phyloP scores from a whole-genome alignment of 2,888 invertebrate species.

The Diloba caeruleocephala region DNA sequence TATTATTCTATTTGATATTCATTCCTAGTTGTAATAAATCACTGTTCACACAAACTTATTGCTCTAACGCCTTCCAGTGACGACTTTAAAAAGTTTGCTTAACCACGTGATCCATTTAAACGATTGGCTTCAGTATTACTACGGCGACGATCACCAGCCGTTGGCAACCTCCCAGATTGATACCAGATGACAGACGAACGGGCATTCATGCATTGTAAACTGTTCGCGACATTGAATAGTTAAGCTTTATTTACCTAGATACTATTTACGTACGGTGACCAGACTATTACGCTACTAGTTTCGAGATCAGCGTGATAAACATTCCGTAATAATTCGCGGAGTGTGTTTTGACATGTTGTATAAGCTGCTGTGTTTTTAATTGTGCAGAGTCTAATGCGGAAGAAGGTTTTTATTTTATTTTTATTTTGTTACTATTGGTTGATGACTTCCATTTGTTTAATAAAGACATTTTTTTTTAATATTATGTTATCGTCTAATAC shows the following conservation, averaged over 20 bases:
- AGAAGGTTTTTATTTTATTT: conserved; percentile 25
- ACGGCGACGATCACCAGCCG: conserved; percentile 57
- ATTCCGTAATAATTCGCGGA: conserved; percentile 12
- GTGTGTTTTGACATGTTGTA: conserved; percentile 29
- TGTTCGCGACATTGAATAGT: conserved; percentile 56
- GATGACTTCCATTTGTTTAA: conserved; percentile 25
- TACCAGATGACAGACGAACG: conserved; percentile 68
- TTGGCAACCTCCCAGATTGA: conserved; percentile 72
- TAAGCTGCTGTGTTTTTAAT: conserved; percentile 27
- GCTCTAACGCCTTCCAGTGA: conserved; percentile 32
- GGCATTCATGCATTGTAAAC: conserved; percentile 68
- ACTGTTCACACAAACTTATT: conserved; percentile 9
- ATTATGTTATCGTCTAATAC: too few relatives aligned
- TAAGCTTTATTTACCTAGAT: conserved; percentile 50
- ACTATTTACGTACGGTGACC: conserved; percentile 37
- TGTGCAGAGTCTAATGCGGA: conserved; percentile 16
- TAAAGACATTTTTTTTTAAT: too few relatives aligned
- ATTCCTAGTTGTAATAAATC: conserved; percentile 20
- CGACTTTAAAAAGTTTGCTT: conserved; percentile 33
- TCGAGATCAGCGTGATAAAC: conserved; percentile 1
- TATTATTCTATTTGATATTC: background rate
- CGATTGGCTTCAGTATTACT: conserved; percentile 63
- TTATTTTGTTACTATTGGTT: conserved; percentile 17
- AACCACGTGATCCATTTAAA: conserved; percentile 62
- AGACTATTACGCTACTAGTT: conserved; percentile 3